phyloP scores from a whole-genome alignment of 2,888 invertebrate species.

The Clanis bilineata region DNA sequence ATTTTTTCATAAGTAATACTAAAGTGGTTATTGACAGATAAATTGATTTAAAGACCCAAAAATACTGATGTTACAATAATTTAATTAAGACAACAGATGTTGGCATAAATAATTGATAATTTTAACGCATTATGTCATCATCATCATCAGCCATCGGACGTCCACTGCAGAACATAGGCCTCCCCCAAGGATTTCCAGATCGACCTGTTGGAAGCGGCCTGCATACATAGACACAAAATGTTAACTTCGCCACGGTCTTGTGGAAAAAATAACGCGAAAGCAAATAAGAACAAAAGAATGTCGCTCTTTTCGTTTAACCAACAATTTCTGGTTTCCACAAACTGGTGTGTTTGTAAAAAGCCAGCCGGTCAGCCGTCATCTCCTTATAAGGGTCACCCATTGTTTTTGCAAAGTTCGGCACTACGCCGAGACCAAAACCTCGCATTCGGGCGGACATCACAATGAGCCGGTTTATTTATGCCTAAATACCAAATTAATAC shows the following conservation, averaged over 20 bases:
- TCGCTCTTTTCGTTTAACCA: conserved; percentile 43
- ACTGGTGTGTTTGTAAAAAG: conserved; percentile 45
- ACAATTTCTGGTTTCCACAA: conserved; percentile 46
- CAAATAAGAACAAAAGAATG: conserved; percentile 21
- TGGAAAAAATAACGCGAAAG: conserved; percentile 12
- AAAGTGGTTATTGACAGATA: too few relatives aligned
- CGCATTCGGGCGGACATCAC: neutral
- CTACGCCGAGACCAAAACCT: neutral
- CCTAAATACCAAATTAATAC: neutral
- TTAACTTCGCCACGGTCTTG: neutral
- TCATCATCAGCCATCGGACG: too few relatives aligned
- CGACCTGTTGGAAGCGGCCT: too few relatives aligned
- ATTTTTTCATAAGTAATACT: too few relatives aligned
- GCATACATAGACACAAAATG: neutral
- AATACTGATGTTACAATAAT: too few relatives aligned
- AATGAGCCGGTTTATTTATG: neutral
- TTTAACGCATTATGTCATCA: too few relatives aligned
- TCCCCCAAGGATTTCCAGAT: too few relatives aligned
- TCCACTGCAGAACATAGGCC: too few relatives aligned
- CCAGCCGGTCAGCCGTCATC: conserved; percentile 39
- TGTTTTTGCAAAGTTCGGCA: conserved; percentile 51
- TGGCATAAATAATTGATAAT: too few relatives aligned
- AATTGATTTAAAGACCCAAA: too few relatives aligned
- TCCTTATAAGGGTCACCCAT: conserved; percentile 62
- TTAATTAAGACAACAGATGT: too few relatives aligned